Evolutionary conservation across 2,797 vertebrate species (phyloP), one percentile per base, ranked within the genome.

Genomic region (Graptemys geographica): DNA sequence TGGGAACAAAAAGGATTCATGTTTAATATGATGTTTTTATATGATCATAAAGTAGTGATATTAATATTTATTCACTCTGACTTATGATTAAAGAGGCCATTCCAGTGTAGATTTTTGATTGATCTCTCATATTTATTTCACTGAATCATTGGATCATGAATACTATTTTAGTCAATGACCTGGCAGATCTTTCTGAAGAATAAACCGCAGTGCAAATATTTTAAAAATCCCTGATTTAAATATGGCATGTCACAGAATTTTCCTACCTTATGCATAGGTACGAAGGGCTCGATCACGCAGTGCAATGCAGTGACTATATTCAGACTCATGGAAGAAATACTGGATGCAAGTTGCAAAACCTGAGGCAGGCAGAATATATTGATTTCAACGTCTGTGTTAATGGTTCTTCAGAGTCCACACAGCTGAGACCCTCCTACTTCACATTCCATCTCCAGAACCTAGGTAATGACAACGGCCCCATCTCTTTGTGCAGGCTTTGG

Each of bases 331-430:
- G 95, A 4, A 44, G 88, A 51, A 98, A 98, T 23, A 5, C 93
- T 1, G 98, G 98, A 91, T 98, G 98, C 41, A 79, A 10, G 5
- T 93, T 98, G 95, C 94, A 85, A 11, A 91, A 95, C 31, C 92
- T 98, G 55, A 92, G 96, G 69, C 96, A 96, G 88, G 93, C 98
- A 21, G 97, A 98, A 2, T 98, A 98, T 83, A 98, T 69, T 88
- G 97, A 98, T 11, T 97, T 98, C 47, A 97, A 94, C 82, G 41
- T 98, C 1, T 97, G 98, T 84, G 97, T 98, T 90, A 98, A 98
- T 37, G 98, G 98, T 5, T 98, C 97, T 0, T 97, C 94, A 3
- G 83, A 93, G 65, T 90, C 80, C 37, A 33, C 81, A 0, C 82
- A 44, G 57, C 94, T 98, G 9, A 96, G 92, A 95, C 93, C 98